phyloP scores from a whole-genome alignment of 2,797 vertebrate genomes.

The Okamejei kenojei region DNA sequence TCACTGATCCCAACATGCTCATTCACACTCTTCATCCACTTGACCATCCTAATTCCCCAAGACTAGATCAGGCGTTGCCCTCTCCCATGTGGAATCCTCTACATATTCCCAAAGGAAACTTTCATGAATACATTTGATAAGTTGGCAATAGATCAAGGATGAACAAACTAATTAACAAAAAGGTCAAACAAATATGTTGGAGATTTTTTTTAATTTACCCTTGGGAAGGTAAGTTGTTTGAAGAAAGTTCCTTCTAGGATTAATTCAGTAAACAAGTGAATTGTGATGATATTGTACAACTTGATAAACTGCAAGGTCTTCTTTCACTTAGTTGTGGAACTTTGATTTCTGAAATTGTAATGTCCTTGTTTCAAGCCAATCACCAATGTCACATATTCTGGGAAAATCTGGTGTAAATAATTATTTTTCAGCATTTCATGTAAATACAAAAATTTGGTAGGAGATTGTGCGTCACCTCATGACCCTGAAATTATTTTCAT shows the following conservation, averaged over 20 bases:
- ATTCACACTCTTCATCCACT: no score
- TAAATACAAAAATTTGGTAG: no score
- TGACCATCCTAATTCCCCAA: no score
- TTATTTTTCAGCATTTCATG: no score
- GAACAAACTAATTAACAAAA: not conserved
- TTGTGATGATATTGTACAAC: not conserved
- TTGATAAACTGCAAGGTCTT: not conserved
- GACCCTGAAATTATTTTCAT: no score
- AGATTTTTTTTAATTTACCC: not conserved
- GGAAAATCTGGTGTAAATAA: no score
- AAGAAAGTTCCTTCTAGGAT: not conserved
- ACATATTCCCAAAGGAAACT: no score
- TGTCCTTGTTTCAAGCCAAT: not conserved
- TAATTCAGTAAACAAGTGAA: not conserved
- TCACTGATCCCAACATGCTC: no score
- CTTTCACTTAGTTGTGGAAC: not conserved
- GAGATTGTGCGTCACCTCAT: no score
- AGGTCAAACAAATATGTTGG: not conserved
- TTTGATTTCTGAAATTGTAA: not conserved
- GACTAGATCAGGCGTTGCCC: no score
- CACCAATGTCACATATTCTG: not conserved
- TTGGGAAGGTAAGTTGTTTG: not conserved
- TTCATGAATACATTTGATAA: no score
- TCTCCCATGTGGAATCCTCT: no score
- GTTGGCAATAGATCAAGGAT: not conserved